Evolutionary conservation across 2,113 vertebrate genomes (phyloP).

Genomic region (Pelecanus crispus): DNA sequence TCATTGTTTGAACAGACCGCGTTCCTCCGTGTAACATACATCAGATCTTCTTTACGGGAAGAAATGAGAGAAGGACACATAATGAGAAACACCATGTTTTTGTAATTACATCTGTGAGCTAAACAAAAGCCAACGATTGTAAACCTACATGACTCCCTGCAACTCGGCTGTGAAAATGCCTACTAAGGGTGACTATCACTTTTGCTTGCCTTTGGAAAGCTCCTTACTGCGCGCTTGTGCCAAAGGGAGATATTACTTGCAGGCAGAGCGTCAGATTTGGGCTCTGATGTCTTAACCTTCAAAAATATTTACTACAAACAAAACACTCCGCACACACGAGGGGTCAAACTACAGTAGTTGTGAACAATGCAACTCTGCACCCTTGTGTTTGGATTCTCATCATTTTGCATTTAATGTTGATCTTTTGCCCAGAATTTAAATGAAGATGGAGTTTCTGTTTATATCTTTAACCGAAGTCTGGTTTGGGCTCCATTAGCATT

Average conservation of each 20-base stretch:
- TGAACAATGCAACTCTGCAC: background rate
- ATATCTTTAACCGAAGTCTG: background rate
- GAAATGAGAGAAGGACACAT: background rate
- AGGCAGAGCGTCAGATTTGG: background rate
- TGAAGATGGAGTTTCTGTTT: conserved; percentile 22
- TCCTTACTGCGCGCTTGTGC: background rate
- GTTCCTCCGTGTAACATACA: background rate
- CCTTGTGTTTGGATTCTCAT: background rate
- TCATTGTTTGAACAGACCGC: rapidly evolving
- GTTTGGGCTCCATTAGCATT: conserved; percentile 41
- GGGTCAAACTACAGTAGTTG: background rate
- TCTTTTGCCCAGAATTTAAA: conserved; percentile 37
- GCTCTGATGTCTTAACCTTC: conserved; percentile 28
- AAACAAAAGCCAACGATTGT: background rate
- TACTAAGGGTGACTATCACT: background rate
- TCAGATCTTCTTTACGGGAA: background rate
- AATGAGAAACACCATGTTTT: background rate
- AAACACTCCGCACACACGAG: background rate
- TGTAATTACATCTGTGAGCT: background rate
- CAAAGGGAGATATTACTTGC: background rate
- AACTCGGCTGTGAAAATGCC: background rate
- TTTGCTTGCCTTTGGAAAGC: background rate
- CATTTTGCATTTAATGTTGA: background rate
- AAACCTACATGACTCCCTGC: background rate
- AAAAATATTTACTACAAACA: conserved; percentile 5